Base-by-base conservation (phyloP, 2,797 vertebrate genomes). In the Nannoperca obscura region DNA sequence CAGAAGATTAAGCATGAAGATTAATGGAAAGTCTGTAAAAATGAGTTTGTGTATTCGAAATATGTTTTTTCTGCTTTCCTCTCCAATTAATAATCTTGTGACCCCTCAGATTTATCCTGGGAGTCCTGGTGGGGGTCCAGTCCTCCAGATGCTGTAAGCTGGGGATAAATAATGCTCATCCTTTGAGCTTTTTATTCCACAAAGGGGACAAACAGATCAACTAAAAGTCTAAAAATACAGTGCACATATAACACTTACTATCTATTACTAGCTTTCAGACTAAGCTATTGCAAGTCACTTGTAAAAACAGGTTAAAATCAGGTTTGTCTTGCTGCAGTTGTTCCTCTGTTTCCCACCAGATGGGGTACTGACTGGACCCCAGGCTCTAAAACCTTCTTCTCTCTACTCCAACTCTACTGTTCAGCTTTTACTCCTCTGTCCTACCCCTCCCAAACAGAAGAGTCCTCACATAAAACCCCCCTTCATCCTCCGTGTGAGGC, bases 301-400 rank as follows among this genome's bases (percentile, higher is more conserved):
- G 38, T 8, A 2, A 27, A 27, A 27, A 27, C 3, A 50, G n/a
- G 47, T 81, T 76, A 71, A 78, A 55, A 49, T 38, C 32, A 24
- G 22, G 61, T 50, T 53, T 12, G 27, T 73, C 59, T 70, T 50
- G n/a, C 22, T 68, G 34, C 24, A 54, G 82, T 72, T 74, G 79
- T 91, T 82, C 88, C 75, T 58, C 61, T 47, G 11, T 78, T 55
- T 55, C 63, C 92, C 92, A 91, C 79, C 88, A 94, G 92, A 88
- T 91, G 91, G 93, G 74, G 93, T 85, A 78, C 67, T 87, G 74
- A 44, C 24, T 63, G 65, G 81, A 71, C 65, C 81, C 52, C 65
- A 36, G 71, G 38, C 40, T 44, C 38, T 47, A 62, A n/a, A 76
- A 62, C 32, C 42, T 57, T 70, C 57, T 53, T 72, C 73, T 74